Conservation (phyloP, 2,888 invertebrate genomes). For the Hyppa rectilinea region DNA sequence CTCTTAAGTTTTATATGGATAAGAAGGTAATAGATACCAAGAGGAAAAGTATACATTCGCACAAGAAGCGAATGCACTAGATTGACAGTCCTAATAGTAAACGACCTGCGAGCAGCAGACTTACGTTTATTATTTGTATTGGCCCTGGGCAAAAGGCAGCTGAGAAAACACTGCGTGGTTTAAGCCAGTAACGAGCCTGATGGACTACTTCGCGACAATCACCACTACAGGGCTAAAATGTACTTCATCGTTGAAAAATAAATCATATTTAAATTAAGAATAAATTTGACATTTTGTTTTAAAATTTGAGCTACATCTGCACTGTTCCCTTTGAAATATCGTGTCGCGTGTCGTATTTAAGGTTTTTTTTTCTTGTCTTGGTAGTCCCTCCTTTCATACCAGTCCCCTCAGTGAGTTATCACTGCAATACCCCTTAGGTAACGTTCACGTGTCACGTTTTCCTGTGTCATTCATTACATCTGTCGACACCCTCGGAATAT, state of each 20-base stretch:
- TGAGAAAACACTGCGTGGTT: background rate
- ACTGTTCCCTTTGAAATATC: background rate
- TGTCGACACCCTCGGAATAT: background rate
- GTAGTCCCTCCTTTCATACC: background rate
- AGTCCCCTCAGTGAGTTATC: slow-evolving; percentile 17
- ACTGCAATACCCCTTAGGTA: slow-evolving; percentile 3
- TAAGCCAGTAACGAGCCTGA: too few relatives aligned
- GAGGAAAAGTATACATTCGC: too few relatives aligned
- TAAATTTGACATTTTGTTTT: too few relatives aligned
- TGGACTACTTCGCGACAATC: background rate
- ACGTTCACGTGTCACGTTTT: background rate
- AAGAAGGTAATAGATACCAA: background rate
- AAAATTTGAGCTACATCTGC: background rate
- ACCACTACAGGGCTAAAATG: background rate
- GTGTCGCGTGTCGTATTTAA: too few relatives aligned
- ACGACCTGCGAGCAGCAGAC: background rate
- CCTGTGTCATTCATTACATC: slow-evolving; percentile 20
- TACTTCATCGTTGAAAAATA: background rate
- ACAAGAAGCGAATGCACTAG: too few relatives aligned
- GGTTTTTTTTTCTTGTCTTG: background rate
- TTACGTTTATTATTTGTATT: background rate
- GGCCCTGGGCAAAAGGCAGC: background rate
- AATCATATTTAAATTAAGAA: too few relatives aligned
- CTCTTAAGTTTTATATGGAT: background rate
- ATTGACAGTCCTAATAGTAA: background rate